phyloP scores from a whole-genome alignment of 2,113 vertebrate species.

The Serinus canaria region DNA sequence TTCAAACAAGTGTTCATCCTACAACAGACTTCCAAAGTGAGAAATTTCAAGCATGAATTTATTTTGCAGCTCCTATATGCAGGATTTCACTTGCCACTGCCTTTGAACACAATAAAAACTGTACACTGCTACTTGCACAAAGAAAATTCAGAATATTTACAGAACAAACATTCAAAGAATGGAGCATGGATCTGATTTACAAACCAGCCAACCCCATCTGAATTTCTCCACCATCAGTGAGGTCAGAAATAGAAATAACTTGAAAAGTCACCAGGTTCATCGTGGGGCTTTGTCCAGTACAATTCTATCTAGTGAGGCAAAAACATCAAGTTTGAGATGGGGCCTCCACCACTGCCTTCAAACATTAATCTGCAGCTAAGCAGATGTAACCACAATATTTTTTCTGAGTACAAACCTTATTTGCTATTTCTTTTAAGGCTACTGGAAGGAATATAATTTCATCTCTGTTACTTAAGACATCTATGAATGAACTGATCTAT shows the following conservation, averaged over 20 bases:
- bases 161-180: neutral
- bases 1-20: neutral
- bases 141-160: neutral
- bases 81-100: neutral
- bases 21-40: neutral
- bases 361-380: neutral
- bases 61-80: neutral
- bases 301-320: neutral
- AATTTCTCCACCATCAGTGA: neutral
- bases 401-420: neutral
- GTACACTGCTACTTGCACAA: neutral
- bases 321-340: neutral
- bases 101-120: neutral
- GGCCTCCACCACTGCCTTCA: neutral
- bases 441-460: neutral
- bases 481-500: neutral
- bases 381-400: neutral
- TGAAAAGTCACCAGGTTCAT: neutral
- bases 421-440: neutral
- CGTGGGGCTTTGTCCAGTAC: neutral
- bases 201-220: neutral
- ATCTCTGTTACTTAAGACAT: neutral
- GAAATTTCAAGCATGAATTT: neutral
- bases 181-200: neutral
- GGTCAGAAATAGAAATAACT: neutral